Evolutionary conservation across 2,113 vertebrate species (phyloP).

Genomic region (Chlorodrepanis virens): DNA sequence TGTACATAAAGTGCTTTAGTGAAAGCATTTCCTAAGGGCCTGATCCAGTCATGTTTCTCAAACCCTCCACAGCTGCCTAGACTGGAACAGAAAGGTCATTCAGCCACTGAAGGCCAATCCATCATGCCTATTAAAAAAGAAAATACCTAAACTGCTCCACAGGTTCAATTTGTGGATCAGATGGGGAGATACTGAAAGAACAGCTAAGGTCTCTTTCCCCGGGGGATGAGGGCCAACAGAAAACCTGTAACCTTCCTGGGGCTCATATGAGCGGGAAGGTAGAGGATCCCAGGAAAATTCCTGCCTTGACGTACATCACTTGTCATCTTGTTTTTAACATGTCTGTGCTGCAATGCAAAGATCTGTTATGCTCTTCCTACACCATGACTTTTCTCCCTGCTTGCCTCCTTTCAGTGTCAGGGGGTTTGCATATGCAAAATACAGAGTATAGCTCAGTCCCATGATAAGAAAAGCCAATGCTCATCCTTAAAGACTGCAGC

Average conservation of each 20-base stretch:
- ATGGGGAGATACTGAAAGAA: background rate
- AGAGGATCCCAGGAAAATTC: background rate
- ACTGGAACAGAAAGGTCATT: conserved; percentile 66
- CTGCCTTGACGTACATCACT: background rate
- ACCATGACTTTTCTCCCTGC: background rate
- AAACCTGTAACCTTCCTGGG: background rate
- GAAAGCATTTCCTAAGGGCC: conserved; percentile 60
- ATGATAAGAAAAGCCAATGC: rapidly evolving
- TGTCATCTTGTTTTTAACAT: background rate
- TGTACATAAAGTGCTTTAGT: conserved; percentile 38
- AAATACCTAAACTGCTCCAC: conserved; percentile 45
- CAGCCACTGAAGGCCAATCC: conserved; percentile 61
- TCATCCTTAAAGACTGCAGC: background rate
- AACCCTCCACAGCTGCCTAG: conserved; percentile 30
- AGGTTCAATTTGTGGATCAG: conserved; percentile 20
- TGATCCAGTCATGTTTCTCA: conserved; percentile 53
- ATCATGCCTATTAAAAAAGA: conserved; percentile 59
- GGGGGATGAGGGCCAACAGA: background rate
- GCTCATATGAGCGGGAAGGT: background rate
- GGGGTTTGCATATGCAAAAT: rapidly evolving
- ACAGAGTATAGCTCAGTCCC: background rate
- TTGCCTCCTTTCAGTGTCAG: background rate
- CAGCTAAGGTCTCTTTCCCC: background rate
- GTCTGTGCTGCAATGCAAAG: background rate
- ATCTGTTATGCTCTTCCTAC: background rate